These are phyloP conservation scores for Hyles vespertilio DNA, from an alignment of 1,140 invertebrate genomes.

Conservation along the genomic window DNA sequence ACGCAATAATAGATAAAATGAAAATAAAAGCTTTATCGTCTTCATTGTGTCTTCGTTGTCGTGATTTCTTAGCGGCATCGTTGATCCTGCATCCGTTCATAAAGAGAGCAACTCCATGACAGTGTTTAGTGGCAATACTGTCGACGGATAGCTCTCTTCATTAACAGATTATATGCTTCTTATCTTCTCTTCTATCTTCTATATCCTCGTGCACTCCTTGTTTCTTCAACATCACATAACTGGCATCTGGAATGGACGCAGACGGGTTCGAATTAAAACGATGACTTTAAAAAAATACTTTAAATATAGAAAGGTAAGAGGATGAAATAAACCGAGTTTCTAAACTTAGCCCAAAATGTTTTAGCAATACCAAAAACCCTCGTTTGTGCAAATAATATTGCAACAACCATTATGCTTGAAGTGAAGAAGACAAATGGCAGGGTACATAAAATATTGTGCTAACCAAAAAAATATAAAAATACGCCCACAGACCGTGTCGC, in stretches of 20 bases:
- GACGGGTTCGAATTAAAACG: no score
- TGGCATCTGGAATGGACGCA: no score
- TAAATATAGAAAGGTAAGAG: no score
- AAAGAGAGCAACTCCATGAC: conserved; percentile 87
- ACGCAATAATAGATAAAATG: background rate
- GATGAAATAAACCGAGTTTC: no score
- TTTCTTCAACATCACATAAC: no score
- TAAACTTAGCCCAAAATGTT: no score
- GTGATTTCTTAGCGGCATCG: conserved; percentile 15
- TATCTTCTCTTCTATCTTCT: conserved; percentile 7
- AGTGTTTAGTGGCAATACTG: conserved; percentile 82
- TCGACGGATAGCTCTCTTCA: conserved; percentile 87
- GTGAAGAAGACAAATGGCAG: background rate
- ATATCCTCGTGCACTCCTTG: no score
- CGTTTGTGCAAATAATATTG: no score
- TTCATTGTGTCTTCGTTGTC: conserved; percentile 5
- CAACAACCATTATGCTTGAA: no score
- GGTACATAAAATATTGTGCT: conserved; percentile 11
- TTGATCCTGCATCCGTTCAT: conserved; percentile 76
- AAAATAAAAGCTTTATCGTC: background rate
- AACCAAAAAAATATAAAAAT: conserved; percentile 12
- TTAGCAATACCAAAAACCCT: no score
- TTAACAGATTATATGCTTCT: conserved; percentile 76
- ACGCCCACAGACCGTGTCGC: conserved; percentile 10
- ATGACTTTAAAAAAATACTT: no score